Percentiles rank a stretch among this genome's conserved stretches.
Conservation (phyloP, 1,140 invertebrate species). For the Psilanteris sp. region DNA sequence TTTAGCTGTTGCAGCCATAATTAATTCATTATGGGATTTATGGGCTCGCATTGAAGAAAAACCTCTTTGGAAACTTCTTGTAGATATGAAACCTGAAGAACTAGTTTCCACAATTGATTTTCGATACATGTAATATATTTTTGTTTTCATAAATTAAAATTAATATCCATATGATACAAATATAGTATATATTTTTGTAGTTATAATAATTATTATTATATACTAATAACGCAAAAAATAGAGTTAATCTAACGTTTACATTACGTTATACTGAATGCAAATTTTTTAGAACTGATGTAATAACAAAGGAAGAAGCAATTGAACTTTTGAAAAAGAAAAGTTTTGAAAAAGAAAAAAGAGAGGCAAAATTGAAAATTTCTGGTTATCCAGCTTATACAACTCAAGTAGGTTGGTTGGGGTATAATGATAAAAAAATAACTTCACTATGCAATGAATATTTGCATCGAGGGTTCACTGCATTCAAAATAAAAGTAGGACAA, state of each 20-base stretch:
- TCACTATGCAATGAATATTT: constrained; percentile 87
- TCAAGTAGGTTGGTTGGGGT: constrained; percentile 91
- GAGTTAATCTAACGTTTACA: too few relatives aligned
- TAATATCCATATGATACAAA: too few relatives aligned
- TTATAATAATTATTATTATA: too few relatives aligned
- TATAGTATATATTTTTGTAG: too few relatives aligned
- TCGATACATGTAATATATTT: constrained; percentile 83
- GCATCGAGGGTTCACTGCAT: constrained; percentile 87
- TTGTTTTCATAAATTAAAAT: too few relatives aligned
- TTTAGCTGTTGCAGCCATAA: constrained; percentile 91
- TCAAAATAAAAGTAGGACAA: constrained; percentile 94
- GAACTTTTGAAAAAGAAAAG: constrained; percentile 84
- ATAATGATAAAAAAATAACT: constrained; percentile 85
- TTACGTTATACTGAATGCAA: too few relatives aligned
- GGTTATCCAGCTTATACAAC: constrained; percentile 91
- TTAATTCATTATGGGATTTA: constrained; percentile 95
- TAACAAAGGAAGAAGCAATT: constrained; percentile 91
- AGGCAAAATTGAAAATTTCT: constrained; percentile 80
- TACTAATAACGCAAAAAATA: too few relatives aligned
- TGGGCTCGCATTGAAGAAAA: constrained; percentile 92
- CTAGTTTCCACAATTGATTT: constrained; percentile 93
- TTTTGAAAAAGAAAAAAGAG: constrained; percentile 82
- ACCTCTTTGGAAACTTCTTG: constrained; percentile 91
- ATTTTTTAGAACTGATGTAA: constrained; percentile 87
- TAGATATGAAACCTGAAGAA: constrained; percentile 90